Evolutionary conservation across 2,113 vertebrate genomes (phyloP).

Genomic region (Poecile atricapillus): DNA sequence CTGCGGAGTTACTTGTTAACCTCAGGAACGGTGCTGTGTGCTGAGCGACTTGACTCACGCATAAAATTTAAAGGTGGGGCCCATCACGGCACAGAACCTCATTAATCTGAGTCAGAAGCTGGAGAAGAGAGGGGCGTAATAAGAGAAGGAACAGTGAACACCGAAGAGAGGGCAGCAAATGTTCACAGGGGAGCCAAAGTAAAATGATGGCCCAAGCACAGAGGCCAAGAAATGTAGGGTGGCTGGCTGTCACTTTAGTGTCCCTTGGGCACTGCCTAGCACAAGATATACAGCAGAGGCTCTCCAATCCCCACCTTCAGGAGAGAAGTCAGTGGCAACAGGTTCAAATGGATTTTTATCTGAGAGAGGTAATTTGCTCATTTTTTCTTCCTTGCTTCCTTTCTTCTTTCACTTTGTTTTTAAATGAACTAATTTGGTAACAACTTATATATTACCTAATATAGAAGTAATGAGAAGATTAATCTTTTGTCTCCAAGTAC

Average conservation of each 20-base stretch:
- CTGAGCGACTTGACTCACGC: conserved; percentile 79
- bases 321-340: conserved; percentile 59
- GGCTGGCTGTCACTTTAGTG: conserved; percentile 68
- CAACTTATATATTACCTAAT: neutral
- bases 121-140: conserved; percentile 71
- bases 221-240: conserved; percentile 23
- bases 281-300: conserved; percentile 66
- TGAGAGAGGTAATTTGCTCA: conserved; percentile 68
- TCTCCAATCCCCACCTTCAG: conserved; percentile 55
- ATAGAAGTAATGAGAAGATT: neutral
- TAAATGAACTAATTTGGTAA: neutral
- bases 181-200: neutral
- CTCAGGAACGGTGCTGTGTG: conserved; percentile 17
- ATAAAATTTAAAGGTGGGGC: conserved; percentile 79
- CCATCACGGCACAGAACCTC: conserved; percentile 42
- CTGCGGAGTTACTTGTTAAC: conserved; percentile 60
- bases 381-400: neutral
- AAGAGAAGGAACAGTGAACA: conserved; percentile 63
- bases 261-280: conserved; percentile 72
- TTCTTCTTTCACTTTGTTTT: neutral
- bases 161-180: conserved; percentile 30
- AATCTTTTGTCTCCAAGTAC: neutral
- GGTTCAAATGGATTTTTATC: conserved; percentile 62
- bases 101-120: conserved; percentile 73
- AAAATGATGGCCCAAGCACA: conserved; percentile 46